A percentile compares a stretch with the other conserved stretches of the same genome.
These are phyloP conservation scores for Pseudoips prasinana DNA, from an alignment of 2,888 invertebrate genomes.

Conservation along the genomic window DNA sequence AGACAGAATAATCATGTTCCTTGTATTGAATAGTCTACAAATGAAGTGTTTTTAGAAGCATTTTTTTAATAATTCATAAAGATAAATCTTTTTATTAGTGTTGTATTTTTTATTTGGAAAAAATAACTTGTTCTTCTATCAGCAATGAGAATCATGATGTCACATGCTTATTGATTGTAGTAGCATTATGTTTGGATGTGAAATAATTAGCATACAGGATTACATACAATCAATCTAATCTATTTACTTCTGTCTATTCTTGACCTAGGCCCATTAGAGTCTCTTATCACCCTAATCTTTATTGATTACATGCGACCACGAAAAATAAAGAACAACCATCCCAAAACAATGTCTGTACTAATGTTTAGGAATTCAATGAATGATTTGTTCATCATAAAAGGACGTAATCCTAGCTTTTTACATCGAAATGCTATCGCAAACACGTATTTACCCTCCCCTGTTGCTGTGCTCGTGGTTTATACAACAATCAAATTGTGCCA, in stretches of 20 bases:
- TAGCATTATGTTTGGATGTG: not conserved
- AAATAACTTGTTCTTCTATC: no score
- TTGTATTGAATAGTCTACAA: no score
- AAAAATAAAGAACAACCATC: slow-evolving; percentile 13
- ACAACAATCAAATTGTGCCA: slow-evolving; percentile 38
- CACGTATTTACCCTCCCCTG: slow-evolving; percentile 31
- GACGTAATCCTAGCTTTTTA: slow-evolving; percentile 16
- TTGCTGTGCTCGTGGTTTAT: slow-evolving; percentile 45
- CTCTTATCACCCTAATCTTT: slow-evolving; percentile 23
- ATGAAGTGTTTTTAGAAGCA: no score
- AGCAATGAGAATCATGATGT: slow-evolving; percentile 6
- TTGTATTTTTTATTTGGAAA: no score
- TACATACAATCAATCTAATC: slow-evolving; percentile 19
- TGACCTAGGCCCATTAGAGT: slow-evolving; percentile 20
- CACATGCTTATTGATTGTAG: slow-evolving; percentile 5
- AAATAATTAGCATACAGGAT: no score
- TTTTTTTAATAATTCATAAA: no score
- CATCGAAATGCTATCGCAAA: slow-evolving; percentile 6
- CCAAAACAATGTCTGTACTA: slow-evolving; percentile 16
- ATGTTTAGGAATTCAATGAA: slow-evolving; percentile 22
- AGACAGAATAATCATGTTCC: no score
- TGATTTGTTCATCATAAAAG: slow-evolving; percentile 22
- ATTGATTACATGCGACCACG: slow-evolving; percentile 27
- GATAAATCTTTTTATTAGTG: no score
- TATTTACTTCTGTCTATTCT: slow-evolving; percentile 8